phyloP scores from a whole-genome alignment of 2,113 vertebrate species.

The Apeltes quadracus region DNA sequence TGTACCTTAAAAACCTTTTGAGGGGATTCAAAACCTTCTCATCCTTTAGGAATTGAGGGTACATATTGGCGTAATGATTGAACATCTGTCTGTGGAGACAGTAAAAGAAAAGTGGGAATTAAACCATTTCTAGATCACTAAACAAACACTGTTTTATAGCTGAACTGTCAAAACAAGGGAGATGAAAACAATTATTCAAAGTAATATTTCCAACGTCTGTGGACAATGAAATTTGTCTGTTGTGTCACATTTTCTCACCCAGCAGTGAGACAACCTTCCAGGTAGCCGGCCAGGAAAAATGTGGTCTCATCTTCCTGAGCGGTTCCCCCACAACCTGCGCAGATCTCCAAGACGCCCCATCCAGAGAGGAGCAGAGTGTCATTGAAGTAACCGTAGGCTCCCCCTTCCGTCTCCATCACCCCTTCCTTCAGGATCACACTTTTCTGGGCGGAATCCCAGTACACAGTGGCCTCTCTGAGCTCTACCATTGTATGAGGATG shows the following conservation, averaged over 20 bases:
- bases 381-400: slow-evolving; percentile 89
- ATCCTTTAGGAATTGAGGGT: slow-evolving; percentile 86
- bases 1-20: slow-evolving; percentile 83
- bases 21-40: slow-evolving; percentile 76
- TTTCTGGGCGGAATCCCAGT: slow-evolving; percentile 83
- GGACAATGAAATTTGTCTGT: not conserved
- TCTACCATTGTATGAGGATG: slow-evolving; percentile 59
- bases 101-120: not conserved
- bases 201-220: not conserved
- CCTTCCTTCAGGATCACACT: slow-evolving; percentile 79
- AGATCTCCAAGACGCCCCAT: slow-evolving; percentile 88
- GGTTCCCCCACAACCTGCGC: slow-evolving; percentile 82
- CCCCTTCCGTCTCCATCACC: slow-evolving; percentile 81
- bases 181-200: not conserved
- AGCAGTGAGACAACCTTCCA: slow-evolving; percentile 91
- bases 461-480: slow-evolving; percentile 81
- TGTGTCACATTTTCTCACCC: slow-evolving; percentile 76
- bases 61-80: slow-evolving; percentile 88
- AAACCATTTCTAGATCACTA: not conserved
- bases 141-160: not conserved
- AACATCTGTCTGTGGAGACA: slow-evolving; percentile 84
- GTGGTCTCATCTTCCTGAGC: slow-evolving; percentile 78
- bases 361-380: slow-evolving; percentile 84
- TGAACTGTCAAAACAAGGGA: not conserved
- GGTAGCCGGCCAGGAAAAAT: slow-evolving; percentile 87